These are phyloP conservation scores for Urophycis tenuis DNA, from an alignment of 2,797 vertebrate genomes.

Conservation along the genomic window DNA sequence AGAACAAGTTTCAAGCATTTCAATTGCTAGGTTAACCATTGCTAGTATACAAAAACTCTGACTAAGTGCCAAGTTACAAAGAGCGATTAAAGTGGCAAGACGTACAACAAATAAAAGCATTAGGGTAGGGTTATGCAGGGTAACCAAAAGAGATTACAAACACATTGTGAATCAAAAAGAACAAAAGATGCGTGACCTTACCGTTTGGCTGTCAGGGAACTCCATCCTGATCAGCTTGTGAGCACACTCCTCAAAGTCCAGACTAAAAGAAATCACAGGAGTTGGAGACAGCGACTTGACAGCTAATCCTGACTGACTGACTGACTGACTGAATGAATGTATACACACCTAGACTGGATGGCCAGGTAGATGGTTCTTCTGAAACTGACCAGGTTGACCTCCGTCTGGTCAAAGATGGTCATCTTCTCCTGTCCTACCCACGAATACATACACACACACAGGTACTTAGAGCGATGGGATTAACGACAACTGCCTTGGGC, in stretches of 20 bases:
- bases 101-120: too few relatives aligned
- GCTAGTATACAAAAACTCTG: too few relatives aligned
- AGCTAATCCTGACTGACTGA: too few relatives aligned
- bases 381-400: slow-evolving; percentile 94
- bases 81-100: too few relatives aligned
- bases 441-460: slow-evolving; percentile 19
- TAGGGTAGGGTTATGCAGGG: too few relatives aligned
- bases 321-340: background rate
- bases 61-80: too few relatives aligned
- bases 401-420: slow-evolving; percentile 94
- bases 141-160: too few relatives aligned
- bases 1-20: too few relatives aligned
- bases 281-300: too few relatives aligned
- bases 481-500: background rate
- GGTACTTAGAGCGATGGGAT: slow-evolving; percentile 8
- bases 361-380: slow-evolving; percentile 97
- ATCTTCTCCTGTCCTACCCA: slow-evolving; percentile 79
- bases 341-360: slow-evolving; percentile 90
- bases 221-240: slow-evolving; percentile 98
- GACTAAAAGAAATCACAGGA: too few relatives aligned
- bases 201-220: slow-evolving; percentile 92
- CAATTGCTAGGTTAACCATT: too few relatives aligned
- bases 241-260: slow-evolving; percentile 98
- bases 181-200: slow-evolving; percentile 65
- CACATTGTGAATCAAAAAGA: too few relatives aligned